A percentile compares a stretch with the other conserved stretches of the same genome.
Evolutionary conservation across 2,888 invertebrate genomes (phyloP).

Genomic region (Drosophila infuscata): DNA sequence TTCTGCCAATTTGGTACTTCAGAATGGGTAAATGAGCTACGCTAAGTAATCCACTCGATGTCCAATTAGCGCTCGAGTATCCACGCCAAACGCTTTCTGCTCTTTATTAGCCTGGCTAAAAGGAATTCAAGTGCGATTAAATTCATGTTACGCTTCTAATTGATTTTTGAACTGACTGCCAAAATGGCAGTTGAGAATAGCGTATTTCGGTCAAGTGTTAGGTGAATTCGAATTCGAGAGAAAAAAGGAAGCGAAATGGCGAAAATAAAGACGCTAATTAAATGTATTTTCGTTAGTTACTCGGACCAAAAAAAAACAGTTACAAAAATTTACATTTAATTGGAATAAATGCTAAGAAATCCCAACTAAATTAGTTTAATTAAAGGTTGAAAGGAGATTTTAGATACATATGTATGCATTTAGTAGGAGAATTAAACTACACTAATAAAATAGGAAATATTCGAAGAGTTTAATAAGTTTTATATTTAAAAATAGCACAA

Average conservation of each 20-base stretch:
- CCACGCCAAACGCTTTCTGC: conserved; percentile 10
- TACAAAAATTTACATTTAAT: neutral
- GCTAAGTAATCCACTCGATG: conserved; percentile 51
- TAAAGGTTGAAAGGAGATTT: neutral
- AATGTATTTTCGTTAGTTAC: neutral
- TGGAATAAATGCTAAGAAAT: neutral
- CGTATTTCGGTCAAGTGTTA: neutral
- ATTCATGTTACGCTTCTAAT: conserved; percentile 25
- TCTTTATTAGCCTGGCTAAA: conserved; percentile 23
- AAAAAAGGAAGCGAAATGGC: neutral
- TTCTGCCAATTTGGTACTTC: conserved; percentile 37
- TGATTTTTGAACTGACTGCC: conserved; percentile 36
- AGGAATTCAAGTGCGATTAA: conserved; percentile 15
- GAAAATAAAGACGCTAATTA: neutral
- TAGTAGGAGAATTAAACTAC: neutral
- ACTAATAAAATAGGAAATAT: neutral
- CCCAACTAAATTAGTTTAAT: neutral
- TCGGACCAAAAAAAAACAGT: neutral
- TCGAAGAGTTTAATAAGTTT: neutral
- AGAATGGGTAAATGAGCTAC: conserved; percentile 26
- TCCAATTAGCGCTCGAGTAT: conserved; percentile 49
- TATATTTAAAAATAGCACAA: neutral
- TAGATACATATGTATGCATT: neutral
- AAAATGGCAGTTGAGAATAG: neutral
- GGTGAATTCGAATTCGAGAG: neutral